Conservation (phyloP, 2,797 vertebrate species). For the Halcyon smyrnensis region DNA sequence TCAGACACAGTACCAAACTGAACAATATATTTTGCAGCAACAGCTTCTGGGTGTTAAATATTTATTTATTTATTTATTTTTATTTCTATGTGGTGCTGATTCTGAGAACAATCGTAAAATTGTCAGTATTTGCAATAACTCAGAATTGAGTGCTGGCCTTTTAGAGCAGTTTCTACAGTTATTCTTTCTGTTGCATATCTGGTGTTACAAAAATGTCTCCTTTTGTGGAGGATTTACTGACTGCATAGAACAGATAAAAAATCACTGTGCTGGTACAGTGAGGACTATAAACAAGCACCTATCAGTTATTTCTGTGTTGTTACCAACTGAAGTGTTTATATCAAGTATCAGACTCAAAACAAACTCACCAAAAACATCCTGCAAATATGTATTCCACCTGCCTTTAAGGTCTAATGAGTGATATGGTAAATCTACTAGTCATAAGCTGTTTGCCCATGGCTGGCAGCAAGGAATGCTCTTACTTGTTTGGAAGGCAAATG, state of each 20-base stretch:
- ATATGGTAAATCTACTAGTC: neutral
- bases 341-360: neutral
- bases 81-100: neutral
- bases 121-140: neutral
- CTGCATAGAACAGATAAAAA: neutral
- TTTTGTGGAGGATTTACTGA: neutral
- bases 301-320: neutral
- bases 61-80: neutral
- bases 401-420: neutral
- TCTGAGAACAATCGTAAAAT: neutral
- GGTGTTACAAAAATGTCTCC: neutral
- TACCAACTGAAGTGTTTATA: neutral
- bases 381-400: neutral
- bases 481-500: neutral
- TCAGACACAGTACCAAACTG: neutral
- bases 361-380: neutral
- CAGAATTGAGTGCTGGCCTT: fast-evolving
- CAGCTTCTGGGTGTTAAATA: neutral
- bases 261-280: neutral
- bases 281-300: neutral
- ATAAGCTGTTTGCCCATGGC: neutral
- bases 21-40: neutral
- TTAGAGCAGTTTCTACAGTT: neutral
- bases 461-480: neutral
- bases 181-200: neutral